Percentiles rank a stretch among this genome's conserved stretches.
These are phyloP conservation scores for Atta texana DNA, from an alignment of 1,140 invertebrate species.

Conservation along the genomic window DNA sequence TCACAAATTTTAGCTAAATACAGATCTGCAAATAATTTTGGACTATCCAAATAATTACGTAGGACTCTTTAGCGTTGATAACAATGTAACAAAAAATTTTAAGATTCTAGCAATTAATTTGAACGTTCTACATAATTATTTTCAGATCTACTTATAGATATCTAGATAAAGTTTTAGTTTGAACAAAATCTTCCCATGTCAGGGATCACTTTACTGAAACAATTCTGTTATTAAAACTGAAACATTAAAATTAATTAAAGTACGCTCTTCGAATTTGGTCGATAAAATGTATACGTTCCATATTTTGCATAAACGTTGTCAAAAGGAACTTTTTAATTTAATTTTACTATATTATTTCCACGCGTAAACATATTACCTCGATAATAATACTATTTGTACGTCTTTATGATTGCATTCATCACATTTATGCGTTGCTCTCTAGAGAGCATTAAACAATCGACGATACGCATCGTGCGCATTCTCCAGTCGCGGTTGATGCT, in stretches of 20 bases:
- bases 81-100: no score
- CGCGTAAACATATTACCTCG: not conserved
- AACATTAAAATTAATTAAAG: not conserved
- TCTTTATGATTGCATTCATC: not conserved
- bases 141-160: no score
- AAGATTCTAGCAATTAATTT: no score
- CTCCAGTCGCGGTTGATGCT: conserved; percentile 51
- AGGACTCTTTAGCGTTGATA: no score
- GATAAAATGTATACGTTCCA: not conserved
- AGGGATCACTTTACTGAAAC: not conserved
- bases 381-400: conserved; percentile 7
- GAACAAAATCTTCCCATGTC: no score
- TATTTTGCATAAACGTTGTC: not conserved
- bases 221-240: not conserved
- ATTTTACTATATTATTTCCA: not conserved
- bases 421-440: not conserved
- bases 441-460: conserved; percentile 67
- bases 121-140: no score
- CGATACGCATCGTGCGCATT: conserved; percentile 50
- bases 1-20: no score
- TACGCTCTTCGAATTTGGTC: not conserved
- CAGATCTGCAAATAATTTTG: no score
- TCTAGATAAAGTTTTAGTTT: no score
- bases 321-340: not conserved
- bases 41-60: no score